Percentiles rank a stretch among this genome's conserved stretches.
These are phyloP conservation scores for Amblyopsis hoosieri DNA, from an alignment of 2,797 vertebrate species.

Conservation along the genomic window DNA sequence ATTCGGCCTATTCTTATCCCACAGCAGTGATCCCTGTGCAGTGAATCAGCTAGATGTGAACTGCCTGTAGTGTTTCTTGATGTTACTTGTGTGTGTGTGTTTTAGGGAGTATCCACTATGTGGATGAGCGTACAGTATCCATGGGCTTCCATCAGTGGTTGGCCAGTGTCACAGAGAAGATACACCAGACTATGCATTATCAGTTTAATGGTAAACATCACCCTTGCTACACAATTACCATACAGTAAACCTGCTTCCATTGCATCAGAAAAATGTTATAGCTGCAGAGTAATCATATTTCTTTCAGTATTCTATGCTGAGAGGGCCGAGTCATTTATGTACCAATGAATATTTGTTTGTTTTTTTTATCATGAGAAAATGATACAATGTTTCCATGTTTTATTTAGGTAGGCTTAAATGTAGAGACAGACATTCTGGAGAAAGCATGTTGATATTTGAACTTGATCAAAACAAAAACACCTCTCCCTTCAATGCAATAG, in stretches of 20 bases:
- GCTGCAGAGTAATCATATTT: too few relatives aligned
- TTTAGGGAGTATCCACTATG: conserved; percentile 75
- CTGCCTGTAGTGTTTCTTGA: not conserved
- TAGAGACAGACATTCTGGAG: too few relatives aligned
- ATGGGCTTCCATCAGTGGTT: conserved; percentile 91
- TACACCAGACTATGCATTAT: conserved; percentile 94
- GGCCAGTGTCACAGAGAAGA: conserved; percentile 87
- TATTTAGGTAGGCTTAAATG: too few relatives aligned
- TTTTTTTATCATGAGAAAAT: too few relatives aligned
- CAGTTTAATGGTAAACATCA: conserved; percentile 84
- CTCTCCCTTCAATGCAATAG: too few relatives aligned
- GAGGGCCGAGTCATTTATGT: too few relatives aligned
- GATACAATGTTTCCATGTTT: too few relatives aligned
- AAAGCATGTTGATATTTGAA: too few relatives aligned
- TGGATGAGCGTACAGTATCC: conserved; percentile 83
- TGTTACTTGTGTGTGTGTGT: not conserved
- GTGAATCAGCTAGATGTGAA: conserved; percentile 1
- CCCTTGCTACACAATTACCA: not conserved
- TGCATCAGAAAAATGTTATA: too few relatives aligned
- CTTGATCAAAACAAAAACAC: too few relatives aligned
- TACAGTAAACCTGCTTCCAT: not conserved
- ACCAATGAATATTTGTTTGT: too few relatives aligned
- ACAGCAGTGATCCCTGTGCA: conserved; percentile 28
- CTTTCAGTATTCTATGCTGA: too few relatives aligned
- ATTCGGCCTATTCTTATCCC: conserved; percentile 21